Evolutionary conservation across 1,140 invertebrate species (phyloP).

Genomic region (Laupala kohalensis): DNA sequence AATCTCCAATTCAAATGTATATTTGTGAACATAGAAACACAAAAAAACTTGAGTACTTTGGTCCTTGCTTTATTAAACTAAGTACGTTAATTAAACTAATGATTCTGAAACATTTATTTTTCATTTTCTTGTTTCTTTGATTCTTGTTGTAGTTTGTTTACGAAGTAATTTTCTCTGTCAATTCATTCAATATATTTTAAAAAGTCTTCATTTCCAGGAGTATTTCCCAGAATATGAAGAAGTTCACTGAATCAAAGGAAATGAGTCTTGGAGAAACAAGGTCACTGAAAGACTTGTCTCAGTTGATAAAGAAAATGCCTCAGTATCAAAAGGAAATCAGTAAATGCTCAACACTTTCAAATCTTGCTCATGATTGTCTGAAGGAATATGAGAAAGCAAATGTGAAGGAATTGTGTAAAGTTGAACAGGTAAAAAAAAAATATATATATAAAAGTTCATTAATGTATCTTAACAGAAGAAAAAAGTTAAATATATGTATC

Average conservation of each 20-base stretch:
- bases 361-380: conserved; percentile 98
- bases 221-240: conserved; percentile 63
- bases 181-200: no score
- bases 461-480: no score
- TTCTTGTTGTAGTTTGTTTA: no score
- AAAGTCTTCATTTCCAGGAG: no score
- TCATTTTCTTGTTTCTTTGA: background rate
- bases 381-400: conserved; percentile 91
- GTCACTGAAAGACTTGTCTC: conserved; percentile 90
- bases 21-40: no score
- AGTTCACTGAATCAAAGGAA: conserved; percentile 89
- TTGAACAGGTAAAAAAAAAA: conserved; percentile 68
- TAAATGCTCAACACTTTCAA: conserved; percentile 96
- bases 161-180: no score
- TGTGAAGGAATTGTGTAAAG: conserved; percentile 96
- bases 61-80: no score
- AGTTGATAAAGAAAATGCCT: conserved; percentile 99
- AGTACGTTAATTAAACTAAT: no score
- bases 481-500: no score
- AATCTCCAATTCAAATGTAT: no score
- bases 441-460: no score
- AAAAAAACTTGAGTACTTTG: no score
- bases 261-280: conserved; percentile 85
- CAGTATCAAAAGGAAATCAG: conserved; percentile 99
- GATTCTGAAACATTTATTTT: background rate